Evolutionary conservation across 2,888 invertebrate genomes (phyloP).

Genomic region (Ormyrus rosae): DNA sequence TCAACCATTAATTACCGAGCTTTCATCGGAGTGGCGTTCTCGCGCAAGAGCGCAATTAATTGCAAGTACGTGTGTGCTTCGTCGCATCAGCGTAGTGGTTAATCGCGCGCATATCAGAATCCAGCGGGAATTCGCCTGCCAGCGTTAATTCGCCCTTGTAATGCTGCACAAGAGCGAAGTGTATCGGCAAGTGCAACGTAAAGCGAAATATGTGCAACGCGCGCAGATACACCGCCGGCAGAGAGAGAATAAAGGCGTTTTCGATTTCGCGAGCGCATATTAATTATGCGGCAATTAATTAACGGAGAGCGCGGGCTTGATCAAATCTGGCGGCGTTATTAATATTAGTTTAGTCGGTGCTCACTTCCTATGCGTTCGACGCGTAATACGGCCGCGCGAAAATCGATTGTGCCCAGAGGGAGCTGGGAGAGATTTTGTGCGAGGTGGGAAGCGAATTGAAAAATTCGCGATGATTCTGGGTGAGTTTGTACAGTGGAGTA

Average conservation of each 20-base stretch:
- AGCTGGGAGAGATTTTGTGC: too few relatives aligned
- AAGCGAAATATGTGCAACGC: not conserved
- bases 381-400: too few relatives aligned
- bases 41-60: not conserved
- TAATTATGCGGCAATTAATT: constrained; percentile 23
- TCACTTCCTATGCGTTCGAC: too few relatives aligned
- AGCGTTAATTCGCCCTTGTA: not conserved
- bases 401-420: too few relatives aligned
- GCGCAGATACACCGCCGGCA: not conserved
- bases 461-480: too few relatives aligned
- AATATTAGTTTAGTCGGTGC: too few relatives aligned
- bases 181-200: not conserved
- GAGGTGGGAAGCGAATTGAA: too few relatives aligned
- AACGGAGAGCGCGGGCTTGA: not conserved
- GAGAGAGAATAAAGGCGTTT: too few relatives aligned
- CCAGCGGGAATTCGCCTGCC: constrained; percentile 1
- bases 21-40: not conserved
- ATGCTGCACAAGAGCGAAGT: not conserved
- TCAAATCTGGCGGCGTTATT: not conserved
- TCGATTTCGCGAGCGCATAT: not conserved
- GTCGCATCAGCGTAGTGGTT: not conserved
- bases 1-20: constrained; percentile 1
- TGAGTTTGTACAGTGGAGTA: not conserved
- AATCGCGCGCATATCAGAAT: not conserved
- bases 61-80: not conserved